Conservation (phyloP, 23 tunicate species). For the Corella eumyota region DNA sequence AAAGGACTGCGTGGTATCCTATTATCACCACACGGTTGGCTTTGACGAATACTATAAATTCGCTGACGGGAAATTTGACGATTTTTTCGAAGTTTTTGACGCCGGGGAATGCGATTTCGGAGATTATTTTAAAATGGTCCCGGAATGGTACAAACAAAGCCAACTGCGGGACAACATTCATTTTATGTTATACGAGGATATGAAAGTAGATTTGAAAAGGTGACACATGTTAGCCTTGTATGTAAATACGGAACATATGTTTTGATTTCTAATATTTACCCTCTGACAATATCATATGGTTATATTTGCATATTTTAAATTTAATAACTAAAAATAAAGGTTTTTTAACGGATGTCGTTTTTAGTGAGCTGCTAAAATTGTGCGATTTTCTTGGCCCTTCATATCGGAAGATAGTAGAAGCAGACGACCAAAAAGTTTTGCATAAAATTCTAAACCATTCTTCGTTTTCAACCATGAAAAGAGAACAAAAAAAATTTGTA, state of each 20-base stretch:
- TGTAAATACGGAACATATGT: no score
- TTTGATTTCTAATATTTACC: no score
- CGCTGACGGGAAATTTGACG: slow-evolving; percentile 50
- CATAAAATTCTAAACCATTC: slow-evolving; percentile 12
- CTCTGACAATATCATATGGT: no score
- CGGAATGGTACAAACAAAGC: slow-evolving; percentile 42
- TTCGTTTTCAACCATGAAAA: slow-evolving; percentile 20
- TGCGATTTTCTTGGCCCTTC: slow-evolving; percentile 31
- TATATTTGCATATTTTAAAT: no score
- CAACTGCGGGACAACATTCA: slow-evolving; percentile 17
- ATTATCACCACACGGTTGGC: slow-evolving; percentile 50
- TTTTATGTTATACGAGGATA: slow-evolving; percentile 46
- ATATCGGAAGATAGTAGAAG: slow-evolving; percentile 1
- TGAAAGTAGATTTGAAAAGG: slow-evolving; percentile 33
- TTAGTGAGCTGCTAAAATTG: slow-evolving; percentile 36
- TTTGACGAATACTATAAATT: slow-evolving; percentile 27
- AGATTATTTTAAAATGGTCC: slow-evolving; percentile 38
- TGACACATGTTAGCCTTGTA: background rate
- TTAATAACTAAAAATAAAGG: no score
- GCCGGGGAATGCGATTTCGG: slow-evolving; percentile 37
- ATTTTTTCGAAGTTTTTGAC: slow-evolving; percentile 42
- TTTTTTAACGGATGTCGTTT: no score
- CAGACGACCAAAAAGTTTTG: slow-evolving; percentile 21
- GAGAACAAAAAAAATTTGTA: slow-evolving; percentile 2
- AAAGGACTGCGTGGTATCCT: slow-evolving; percentile 39